A percentile compares a stretch with the other conserved stretches of the same genome.
Conservation (phyloP, 2,797 vertebrate species). For the Darevskia nairensis region DNA sequence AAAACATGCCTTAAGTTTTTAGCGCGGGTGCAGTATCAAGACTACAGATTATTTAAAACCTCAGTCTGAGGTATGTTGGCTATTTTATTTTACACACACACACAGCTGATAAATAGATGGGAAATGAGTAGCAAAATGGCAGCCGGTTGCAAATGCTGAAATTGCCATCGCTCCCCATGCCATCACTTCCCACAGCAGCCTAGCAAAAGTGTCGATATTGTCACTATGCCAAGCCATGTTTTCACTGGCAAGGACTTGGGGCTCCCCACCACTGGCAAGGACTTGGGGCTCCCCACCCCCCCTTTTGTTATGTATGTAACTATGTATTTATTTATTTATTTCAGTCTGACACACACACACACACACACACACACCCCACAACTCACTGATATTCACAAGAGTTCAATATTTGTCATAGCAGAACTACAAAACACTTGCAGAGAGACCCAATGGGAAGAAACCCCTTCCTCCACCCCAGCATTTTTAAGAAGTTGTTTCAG, state of each 20-base stretch:
- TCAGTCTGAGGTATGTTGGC: background rate
- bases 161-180: conserved; percentile 43
- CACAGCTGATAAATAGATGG: background rate
- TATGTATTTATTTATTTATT: background rate
- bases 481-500: no score
- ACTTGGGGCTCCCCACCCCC: no score
- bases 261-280: no score
- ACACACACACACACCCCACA: no score
- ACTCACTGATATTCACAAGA: background rate
- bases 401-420: background rate
- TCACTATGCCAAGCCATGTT: conserved; percentile 30
- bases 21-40: no score
- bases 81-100: background rate
- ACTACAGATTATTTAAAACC: background rate
- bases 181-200: conserved; percentile 29
- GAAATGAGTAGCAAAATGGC: background rate
- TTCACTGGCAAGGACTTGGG: background rate
- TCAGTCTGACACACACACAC: background rate
- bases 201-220: conserved; percentile 59
- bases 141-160: background rate
- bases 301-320: background rate
- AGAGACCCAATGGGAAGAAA: background rate
- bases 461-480: no score
- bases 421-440: background rate
- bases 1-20: background rate